Percentiles rank a stretch among this genome's conserved stretches.
phyloP scores from a whole-genome alignment of 2,888 invertebrate species.

The Drosophila paracracens region DNA sequence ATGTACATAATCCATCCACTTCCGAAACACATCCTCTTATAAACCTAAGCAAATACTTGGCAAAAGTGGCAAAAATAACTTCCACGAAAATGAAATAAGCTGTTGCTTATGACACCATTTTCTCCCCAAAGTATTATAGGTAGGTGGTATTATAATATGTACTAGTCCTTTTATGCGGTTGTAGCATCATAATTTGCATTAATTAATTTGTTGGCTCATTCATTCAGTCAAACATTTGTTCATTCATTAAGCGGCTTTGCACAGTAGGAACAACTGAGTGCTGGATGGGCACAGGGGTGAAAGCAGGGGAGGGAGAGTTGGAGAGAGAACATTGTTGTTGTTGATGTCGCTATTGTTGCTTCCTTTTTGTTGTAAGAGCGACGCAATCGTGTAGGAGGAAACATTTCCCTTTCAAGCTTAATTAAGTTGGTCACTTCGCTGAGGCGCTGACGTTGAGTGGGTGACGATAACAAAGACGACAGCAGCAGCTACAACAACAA shows the following conservation, averaged over 20 bases:
- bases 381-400: conserved; percentile 67
- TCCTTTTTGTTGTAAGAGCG: conserved; percentile 26
- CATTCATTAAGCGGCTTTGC: conserved; percentile 68
- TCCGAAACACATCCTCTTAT: background rate
- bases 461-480: conserved; percentile 63
- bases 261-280: background rate
- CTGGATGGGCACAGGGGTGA: background rate
- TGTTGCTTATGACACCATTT: conserved; percentile 34
- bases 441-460: conserved; percentile 74
- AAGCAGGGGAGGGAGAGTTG: background rate
- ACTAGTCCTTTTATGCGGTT: conserved; percentile 17
- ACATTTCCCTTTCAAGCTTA: conserved; percentile 79
- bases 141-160: conserved; percentile 4
- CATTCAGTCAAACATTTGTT: conserved; percentile 62
- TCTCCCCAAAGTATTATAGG: conserved; percentile 18
- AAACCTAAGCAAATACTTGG: background rate
- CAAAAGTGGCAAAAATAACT: conserved; percentile 2
- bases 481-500: conserved; percentile 21
- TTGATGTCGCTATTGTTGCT: conserved; percentile 16
- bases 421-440: conserved; percentile 80
- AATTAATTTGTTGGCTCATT: conserved; percentile 74
- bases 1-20: background rate
- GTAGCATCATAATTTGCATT: conserved; percentile 69
- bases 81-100: conserved; percentile 3
- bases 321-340: conserved; percentile 20